Base-by-base conservation (phyloP, 2,113 vertebrate species). In the Nyctibius bracteatus region DNA sequence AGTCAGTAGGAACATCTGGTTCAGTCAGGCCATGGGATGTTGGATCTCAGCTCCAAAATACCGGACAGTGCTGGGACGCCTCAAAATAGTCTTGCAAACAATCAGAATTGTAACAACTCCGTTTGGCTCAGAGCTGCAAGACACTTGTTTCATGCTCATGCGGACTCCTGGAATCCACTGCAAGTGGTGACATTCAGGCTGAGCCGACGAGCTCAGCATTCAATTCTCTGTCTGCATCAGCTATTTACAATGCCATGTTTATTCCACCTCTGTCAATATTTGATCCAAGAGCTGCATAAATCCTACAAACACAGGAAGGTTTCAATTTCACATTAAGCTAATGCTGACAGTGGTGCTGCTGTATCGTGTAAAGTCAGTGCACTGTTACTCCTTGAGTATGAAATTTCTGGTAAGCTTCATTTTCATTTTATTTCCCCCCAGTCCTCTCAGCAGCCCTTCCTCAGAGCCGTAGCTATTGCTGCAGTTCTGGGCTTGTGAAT, bases 401-500 rank as follows among this genome's bases (percentile, higher is more conserved):
- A 95, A 97, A 95, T 87, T 89, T 89, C 94, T 91, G 86, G 96
- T 91, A 94, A 95, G 87, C 88, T 72, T 82, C 7, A 43, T 44
- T 88, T 90, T 74, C 41, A 43, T 80, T 88, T 88, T 8, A 41
- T 86, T 90, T 77, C 81, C 20, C 41, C 30, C 68, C 65, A 68
- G 68, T 75, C 44, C 80, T 82, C 82, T 90, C 46, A 55, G 58
- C 72, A 96, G 86, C 62, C 72, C 59, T 84, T 91, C 35, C 75
- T 55, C 47, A 58, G 86, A 68, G 58, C 61, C 24, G 9, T 9
- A 86, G 87, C 86, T 98, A 98, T 8, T 97, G 96, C 68, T 98
- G 97, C 72, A 98, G 35, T 73, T 99, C 99, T 14, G 99, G 95
- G 51, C 98, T 99, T 27, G 99, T 99, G 96, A 99, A 99, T 61